These are phyloP conservation scores for Castor canadensis DNA, from an alignment of 2,113 vertebrate species.

Conservation along the genomic window DNA sequence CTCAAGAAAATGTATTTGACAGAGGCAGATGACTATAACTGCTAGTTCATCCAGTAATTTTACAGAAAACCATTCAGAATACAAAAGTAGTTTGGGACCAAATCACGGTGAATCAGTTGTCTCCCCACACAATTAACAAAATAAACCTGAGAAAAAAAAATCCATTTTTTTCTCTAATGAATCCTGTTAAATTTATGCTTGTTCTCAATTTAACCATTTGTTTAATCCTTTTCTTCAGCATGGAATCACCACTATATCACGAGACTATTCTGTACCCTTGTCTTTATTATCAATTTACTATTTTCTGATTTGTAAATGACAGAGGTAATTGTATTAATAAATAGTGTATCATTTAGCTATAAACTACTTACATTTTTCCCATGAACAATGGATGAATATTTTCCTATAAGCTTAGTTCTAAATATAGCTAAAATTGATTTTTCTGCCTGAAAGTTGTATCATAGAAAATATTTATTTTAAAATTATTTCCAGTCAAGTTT, in stretches of 20 bases:
- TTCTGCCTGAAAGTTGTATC: constrained; percentile 8
- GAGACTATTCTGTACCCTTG: neutral
- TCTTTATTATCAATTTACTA: neutral
- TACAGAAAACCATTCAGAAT: neutral
- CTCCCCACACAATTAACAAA: constrained; percentile 3
- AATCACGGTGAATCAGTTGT: neutral
- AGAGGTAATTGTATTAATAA: neutral
- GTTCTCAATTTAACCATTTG: neutral
- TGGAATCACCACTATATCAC: neutral
- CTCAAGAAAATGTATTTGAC: constrained; percentile 7
- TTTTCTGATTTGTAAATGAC: constrained; percentile 47
- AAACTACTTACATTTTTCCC: neutral
- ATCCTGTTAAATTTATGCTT: constrained; percentile 13
- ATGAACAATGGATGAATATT: neutral
- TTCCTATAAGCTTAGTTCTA: neutral
- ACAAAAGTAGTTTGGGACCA: constrained; percentile 32
- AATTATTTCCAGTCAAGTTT: constrained; percentile 37
- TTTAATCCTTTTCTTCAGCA: neutral
- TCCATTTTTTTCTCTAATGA: constrained; percentile 10
- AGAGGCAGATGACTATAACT: constrained; percentile 22
- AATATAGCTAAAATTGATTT: constrained; percentile 28
- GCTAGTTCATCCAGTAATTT: constrained; percentile 23
- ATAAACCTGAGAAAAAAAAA: neutral
- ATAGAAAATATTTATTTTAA: constrained; percentile 40
- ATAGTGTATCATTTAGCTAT: neutral